Percentiles rank a stretch among this genome's conserved stretches.
Evolutionary conservation across 2,888 invertebrate species (phyloP).

Genomic region (Diarsia rubi): DNA sequence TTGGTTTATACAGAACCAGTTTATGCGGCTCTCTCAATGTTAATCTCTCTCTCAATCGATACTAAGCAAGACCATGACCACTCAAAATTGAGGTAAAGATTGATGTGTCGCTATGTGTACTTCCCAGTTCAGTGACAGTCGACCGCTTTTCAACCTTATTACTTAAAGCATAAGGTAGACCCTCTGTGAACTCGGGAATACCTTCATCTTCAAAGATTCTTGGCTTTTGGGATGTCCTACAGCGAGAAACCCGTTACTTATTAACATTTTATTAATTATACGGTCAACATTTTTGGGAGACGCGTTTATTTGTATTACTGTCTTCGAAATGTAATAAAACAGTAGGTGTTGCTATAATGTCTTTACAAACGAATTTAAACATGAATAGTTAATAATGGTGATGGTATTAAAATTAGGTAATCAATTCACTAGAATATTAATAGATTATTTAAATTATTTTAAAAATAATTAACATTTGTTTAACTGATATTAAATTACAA

Average conservation of each 20-base stretch:
- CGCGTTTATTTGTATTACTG: conserved; percentile 50
- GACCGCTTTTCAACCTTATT: neutral
- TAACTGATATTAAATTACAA: neutral
- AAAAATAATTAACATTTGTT: neutral
- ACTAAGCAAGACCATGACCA: no score
- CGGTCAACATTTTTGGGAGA: conserved; percentile 45
- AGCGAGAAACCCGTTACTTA: conserved; percentile 45
- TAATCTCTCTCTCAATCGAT: no score
- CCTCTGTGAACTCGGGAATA: neutral
- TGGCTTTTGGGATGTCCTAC: conserved; percentile 18
- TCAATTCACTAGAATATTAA: conserved; percentile 28
- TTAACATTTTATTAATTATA: conserved; percentile 61
- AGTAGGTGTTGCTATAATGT: conserved; percentile 71
- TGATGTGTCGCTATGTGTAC: neutral
- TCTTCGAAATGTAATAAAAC: conserved; percentile 69
- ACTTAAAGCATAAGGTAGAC: fast-evolving
- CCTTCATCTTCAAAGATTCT: neutral
- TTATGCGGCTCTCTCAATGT: no score
- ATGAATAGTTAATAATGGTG: conserved; percentile 28
- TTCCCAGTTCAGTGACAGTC: neutral
- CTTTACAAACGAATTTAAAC: conserved; percentile 38
- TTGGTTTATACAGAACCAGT: no score
- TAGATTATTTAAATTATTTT: conserved; percentile 13
- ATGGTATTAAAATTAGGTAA: conserved; percentile 26
- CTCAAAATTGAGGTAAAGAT: no score